Evolutionary conservation across 2,888 invertebrate genomes (phyloP).

Genomic region (Eumerus sabulonum): DNA sequence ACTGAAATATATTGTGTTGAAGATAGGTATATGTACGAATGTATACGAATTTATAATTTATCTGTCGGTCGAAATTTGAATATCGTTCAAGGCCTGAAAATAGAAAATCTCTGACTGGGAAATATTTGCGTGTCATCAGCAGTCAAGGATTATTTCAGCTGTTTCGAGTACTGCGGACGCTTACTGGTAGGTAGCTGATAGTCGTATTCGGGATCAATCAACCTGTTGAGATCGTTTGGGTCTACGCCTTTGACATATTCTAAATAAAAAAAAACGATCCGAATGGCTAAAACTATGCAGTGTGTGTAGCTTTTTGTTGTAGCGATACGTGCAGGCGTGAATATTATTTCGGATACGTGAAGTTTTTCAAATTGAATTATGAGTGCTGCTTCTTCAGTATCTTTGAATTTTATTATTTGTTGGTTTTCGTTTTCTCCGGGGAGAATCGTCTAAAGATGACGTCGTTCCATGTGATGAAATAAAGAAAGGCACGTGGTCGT

Average conservation of each 20-base stretch:
- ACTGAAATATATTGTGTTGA: slow-evolving; percentile 53
- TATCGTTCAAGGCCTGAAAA: slow-evolving; percentile 50
- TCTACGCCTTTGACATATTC: slow-evolving; percentile 14
- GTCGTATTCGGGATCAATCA: slow-evolving; percentile 64
- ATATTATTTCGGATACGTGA: neutral
- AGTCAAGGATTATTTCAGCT: slow-evolving; percentile 67
- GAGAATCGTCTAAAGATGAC: too few relatives aligned
- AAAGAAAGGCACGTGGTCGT: too few relatives aligned
- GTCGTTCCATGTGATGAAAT: too few relatives aligned
- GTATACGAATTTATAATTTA: slow-evolving; percentile 59
- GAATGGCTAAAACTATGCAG: neutral
- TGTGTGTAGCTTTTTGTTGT: too few relatives aligned
- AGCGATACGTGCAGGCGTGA: too few relatives aligned
- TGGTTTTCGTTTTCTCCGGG: too few relatives aligned
- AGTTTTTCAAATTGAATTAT: neutral
- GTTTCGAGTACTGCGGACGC: slow-evolving; percentile 48
- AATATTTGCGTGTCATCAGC: slow-evolving; percentile 44
- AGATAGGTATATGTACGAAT: slow-evolving; percentile 29
- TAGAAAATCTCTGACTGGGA: slow-evolving; percentile 56
- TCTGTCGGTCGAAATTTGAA: slow-evolving; percentile 62
- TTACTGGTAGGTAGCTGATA: slow-evolving; percentile 53
- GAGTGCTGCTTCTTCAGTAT: too few relatives aligned
- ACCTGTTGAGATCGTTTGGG: slow-evolving; percentile 67
- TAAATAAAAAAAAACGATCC: neutral
- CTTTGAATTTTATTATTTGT: too few relatives aligned